Percentiles rank a stretch among this genome's conserved stretches.
These are phyloP conservation scores for Candoia aspera DNA, from an alignment of 2,113 vertebrate genomes.

Conservation along the genomic window DNA sequence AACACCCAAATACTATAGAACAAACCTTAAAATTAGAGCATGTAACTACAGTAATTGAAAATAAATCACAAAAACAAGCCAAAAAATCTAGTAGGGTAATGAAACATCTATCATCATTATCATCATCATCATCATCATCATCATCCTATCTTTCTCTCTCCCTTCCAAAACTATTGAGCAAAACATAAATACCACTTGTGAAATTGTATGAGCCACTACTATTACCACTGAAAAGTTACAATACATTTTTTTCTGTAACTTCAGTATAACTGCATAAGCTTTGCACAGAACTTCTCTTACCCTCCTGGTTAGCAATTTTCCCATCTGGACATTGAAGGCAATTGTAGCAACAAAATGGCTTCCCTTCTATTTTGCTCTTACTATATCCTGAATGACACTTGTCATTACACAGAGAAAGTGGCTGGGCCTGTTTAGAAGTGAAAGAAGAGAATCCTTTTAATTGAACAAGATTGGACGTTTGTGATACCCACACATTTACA, in stretches of 20 bases:
- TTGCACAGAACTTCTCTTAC: neutral
- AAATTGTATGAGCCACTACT: neutral
- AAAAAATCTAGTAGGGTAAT: too few relatives aligned
- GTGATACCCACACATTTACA: neutral
- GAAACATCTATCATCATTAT: too few relatives aligned
- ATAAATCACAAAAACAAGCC: too few relatives aligned
- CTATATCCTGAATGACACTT: neutral
- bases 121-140: too few relatives aligned
- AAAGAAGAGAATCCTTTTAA: neutral
- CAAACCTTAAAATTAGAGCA: too few relatives aligned
- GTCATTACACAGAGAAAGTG: neutral
- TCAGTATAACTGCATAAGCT: neutral
- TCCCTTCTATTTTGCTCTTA: neutral
- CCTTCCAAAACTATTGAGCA: neutral
- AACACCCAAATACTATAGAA: too few relatives aligned
- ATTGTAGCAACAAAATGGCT: conserved; percentile 16
- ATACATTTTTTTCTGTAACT: neutral
- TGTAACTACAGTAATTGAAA: too few relatives aligned
- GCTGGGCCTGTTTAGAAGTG: neutral
- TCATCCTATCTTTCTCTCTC: neutral
- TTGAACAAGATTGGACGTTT: neutral
- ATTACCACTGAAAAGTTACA: too few relatives aligned
- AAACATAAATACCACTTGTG: neutral
- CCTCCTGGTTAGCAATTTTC: neutral
- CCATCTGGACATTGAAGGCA: conserved; percentile 11